phyloP scores from a whole-genome alignment of 2,888 invertebrate species.

The Acheta domesticus region DNA sequence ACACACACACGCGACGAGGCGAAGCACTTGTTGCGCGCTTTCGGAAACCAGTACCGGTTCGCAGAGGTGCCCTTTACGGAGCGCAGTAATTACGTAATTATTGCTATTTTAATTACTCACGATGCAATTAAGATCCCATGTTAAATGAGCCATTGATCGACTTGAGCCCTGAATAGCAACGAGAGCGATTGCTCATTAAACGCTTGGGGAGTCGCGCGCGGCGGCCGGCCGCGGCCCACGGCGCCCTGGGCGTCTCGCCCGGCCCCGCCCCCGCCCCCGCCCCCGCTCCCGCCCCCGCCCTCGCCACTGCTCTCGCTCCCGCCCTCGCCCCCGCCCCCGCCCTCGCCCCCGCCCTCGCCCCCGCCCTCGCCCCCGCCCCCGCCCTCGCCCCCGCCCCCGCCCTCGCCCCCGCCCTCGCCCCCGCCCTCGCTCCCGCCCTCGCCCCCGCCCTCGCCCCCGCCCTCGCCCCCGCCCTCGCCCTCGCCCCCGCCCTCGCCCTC shows the following conservation, averaged over 20 bases:
- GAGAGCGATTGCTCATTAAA: conserved; percentile 18
- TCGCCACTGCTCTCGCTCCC: too few species aligned
- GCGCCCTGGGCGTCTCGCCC: not conserved
- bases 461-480: too few species aligned
- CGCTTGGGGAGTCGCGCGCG: conserved; percentile 9
- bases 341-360: too few species aligned
- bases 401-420: too few species aligned
- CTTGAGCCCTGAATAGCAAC: not conserved
- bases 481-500: too few species aligned
- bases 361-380: too few species aligned
- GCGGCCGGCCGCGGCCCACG: not conserved
- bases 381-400: too few species aligned
- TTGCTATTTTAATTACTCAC: conserved; percentile 18
- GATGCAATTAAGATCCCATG: conserved; percentile 2
- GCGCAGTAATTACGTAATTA: not conserved
- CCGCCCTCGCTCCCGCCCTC: too few species aligned
- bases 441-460: too few species aligned
- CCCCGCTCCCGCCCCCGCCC: too few species aligned
- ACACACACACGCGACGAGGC: too few species aligned
- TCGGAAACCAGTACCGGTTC: not conserved
- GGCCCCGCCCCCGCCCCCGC: not conserved
- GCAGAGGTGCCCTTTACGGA: not conserved
- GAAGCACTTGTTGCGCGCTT: not conserved
- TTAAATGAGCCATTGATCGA: conserved; percentile 18
- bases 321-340: too few species aligned